phyloP scores from a whole-genome alignment of 2,888 invertebrate genomes.

The Torymus texanus region DNA sequence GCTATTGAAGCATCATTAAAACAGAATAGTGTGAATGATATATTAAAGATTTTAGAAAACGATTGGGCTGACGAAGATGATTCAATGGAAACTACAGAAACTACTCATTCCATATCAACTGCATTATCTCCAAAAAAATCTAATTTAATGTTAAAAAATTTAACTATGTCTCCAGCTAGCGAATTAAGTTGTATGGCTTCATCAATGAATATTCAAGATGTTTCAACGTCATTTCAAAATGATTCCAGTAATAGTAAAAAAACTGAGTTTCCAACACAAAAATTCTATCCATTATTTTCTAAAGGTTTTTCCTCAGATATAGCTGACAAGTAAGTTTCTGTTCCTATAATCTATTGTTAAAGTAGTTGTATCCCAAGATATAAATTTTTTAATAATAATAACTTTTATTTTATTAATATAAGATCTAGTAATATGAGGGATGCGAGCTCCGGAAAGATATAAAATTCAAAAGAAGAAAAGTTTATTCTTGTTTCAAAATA shows the following conservation, averaged over 20 bases:
- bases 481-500: too few species aligned
- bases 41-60: constrained; percentile 72
- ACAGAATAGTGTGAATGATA: constrained; percentile 66
- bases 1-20: constrained; percentile 64
- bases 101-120: constrained; percentile 5
- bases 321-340: constrained; percentile 61
- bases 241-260: constrained; percentile 50
- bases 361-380: not conserved
- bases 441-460: too few species aligned
- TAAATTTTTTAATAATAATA: not conserved
- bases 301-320: constrained; percentile 64
- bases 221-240: constrained; percentile 50
- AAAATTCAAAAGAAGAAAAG: too few species aligned
- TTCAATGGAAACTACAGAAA: constrained; percentile 60
- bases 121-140: constrained; percentile 61
- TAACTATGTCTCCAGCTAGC: constrained; percentile 76
- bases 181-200: constrained; percentile 77
- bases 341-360: constrained; percentile 10
- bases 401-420: constrained; percentile 6
- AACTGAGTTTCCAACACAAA: constrained; percentile 48
- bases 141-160: constrained; percentile 60
- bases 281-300: constrained; percentile 69
- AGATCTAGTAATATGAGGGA: not conserved
- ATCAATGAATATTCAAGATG: constrained; percentile 76
- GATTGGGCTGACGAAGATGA: constrained; percentile 72